A percentile compares a stretch with the other conserved stretches of the same genome.
Evolutionary conservation across 2,113 vertebrate species (phyloP).

Genomic region (Litocranius walleri): DNA sequence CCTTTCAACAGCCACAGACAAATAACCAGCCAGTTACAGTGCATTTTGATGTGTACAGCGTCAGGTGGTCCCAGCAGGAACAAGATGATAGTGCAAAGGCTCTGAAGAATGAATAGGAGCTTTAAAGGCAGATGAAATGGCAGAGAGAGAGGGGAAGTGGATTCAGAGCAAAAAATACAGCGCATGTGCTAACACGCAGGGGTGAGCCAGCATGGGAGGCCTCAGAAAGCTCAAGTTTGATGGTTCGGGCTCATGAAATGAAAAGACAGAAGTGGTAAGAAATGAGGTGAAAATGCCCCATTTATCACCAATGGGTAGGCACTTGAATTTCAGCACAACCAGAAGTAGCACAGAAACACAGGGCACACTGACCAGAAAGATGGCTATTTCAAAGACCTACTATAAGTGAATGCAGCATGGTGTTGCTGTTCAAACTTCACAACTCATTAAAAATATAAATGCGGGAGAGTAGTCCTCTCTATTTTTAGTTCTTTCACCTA

Average conservation of each 20-base stretch:
- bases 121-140: not conserved
- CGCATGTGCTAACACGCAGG: not conserved
- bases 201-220: not conserved
- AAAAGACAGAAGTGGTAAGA: not conserved
- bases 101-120: not conserved
- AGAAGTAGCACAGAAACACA: not conserved
- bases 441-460: not conserved
- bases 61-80: not conserved
- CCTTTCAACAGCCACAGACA: not conserved
- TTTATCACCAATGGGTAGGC: not conserved
- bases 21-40: not conserved
- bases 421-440: not conserved
- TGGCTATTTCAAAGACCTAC: not conserved
- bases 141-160: not conserved
- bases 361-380: not conserved
- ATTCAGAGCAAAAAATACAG: not conserved
- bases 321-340: not conserved
- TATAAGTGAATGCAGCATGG: not conserved
- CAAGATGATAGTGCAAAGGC: not conserved
- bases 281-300: not conserved
- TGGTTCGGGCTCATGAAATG: not conserved
- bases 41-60: not conserved
- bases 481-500: constrained; percentile 1
- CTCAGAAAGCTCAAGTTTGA: not conserved
- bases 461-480: not conserved